Percentiles rank a stretch among this genome's conserved stretches.
Evolutionary conservation across 2,797 vertebrate species (phyloP).

Genomic region (Anabacerthia variegaticeps): DNA sequence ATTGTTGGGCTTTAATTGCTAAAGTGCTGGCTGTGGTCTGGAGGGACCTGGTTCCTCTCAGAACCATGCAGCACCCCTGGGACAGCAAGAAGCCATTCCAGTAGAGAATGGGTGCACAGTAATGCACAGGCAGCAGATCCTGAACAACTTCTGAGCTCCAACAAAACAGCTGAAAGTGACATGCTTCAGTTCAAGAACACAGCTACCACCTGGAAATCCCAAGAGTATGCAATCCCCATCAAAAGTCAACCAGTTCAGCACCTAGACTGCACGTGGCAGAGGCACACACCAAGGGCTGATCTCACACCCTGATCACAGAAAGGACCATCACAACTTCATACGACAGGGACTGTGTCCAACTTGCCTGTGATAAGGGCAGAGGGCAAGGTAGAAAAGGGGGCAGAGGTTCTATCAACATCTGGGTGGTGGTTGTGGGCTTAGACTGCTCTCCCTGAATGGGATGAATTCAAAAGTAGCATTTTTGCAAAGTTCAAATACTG

Average conservation of each 20-base stretch:
- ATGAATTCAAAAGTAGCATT: background rate
- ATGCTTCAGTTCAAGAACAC: background rate
- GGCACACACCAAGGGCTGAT: background rate
- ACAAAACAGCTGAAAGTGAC: background rate
- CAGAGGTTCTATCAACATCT: background rate
- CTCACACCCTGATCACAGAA: background rate
- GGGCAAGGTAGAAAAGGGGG: background rate
- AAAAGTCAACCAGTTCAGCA: background rate
- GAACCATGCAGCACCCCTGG: background rate
- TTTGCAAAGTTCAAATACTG: background rate
- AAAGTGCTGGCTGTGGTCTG: background rate
- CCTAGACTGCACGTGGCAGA: background rate
- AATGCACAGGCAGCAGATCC: background rate
- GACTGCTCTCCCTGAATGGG: background rate
- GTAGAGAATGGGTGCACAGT: background rate
- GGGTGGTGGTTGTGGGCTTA: background rate
- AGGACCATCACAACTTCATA: background rate
- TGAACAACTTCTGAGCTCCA: background rate
- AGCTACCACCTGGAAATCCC: background rate
- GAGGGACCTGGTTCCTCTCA: background rate
- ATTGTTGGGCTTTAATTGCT: background rate
- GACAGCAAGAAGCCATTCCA: background rate
- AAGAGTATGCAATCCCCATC: no score
- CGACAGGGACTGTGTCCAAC: fast-evolving
- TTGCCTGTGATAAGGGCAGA: no score